These are phyloP conservation scores for Anoplophora glabripennis DNA, from an alignment of 1,140 invertebrate species.

Conservation along the genomic window DNA sequence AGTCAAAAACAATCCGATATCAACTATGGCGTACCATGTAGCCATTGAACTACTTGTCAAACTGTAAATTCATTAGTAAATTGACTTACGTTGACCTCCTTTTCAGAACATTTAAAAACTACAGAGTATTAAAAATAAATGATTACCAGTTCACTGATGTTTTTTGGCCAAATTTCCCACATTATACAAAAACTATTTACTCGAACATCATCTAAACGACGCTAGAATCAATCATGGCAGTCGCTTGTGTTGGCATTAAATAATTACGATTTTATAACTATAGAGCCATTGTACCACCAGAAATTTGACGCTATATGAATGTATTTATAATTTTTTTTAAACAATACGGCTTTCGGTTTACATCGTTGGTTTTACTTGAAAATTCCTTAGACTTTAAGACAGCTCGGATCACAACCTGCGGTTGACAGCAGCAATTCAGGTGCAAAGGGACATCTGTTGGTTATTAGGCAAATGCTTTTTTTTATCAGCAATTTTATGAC, in stretches of 20 bases:
- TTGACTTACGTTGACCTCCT: constrained; percentile 32
- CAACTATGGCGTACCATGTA: constrained; percentile 34
- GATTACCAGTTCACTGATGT: constrained; percentile 43
- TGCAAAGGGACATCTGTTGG: no score
- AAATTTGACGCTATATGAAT: no score
- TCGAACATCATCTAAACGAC: constrained; percentile 38
- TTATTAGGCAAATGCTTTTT: no score
- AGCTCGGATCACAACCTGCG: no score
- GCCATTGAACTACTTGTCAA: constrained; percentile 37
- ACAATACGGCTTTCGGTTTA: no score
- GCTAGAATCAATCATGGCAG: constrained; percentile 51
- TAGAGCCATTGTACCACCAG: no score
- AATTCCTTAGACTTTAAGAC: no score
- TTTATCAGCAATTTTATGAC: no score
- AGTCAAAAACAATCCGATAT: background rate
- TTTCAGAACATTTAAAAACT: constrained; percentile 26
- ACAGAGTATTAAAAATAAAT: constrained; percentile 24
- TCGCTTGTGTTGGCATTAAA: constrained; percentile 18
- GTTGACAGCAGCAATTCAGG: no score
- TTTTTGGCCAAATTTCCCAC: constrained; percentile 40
- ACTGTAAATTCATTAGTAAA: constrained; percentile 32
- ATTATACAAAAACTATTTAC: constrained; percentile 44
- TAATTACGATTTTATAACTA: background rate
- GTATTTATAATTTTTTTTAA: no score
- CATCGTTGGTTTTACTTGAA: no score